A percentile compares a stretch with the other conserved stretches of the same genome.
Conservation (phyloP, 2,888 invertebrate species). For the Clostera curtula region DNA sequence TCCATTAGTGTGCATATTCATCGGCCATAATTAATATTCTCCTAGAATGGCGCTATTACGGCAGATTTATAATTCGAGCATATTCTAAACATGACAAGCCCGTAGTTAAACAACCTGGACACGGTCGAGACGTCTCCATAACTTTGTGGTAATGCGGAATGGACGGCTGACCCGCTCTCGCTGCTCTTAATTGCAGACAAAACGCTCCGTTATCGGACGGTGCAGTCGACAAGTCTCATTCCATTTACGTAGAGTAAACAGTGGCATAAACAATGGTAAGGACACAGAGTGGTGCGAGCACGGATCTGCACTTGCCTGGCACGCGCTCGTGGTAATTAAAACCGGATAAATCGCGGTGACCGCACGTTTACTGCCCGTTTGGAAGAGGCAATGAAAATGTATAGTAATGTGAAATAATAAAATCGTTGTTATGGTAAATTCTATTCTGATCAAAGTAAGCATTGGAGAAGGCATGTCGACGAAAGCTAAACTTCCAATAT, state of each 20-base stretch:
- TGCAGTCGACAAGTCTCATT: constrained; percentile 48
- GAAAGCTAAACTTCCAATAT: no score
- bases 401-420: no score
- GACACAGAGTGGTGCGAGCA: constrained; percentile 36
- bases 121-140: constrained; percentile 55
- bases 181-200: constrained; percentile 68
- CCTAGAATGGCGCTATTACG: constrained; percentile 30
- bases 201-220: constrained; percentile 60
- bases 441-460: no score
- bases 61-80: constrained; percentile 43
- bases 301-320: constrained; percentile 37
- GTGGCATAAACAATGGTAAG: constrained; percentile 53
- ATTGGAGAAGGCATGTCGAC: no score
- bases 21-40: constrained; percentile 35
- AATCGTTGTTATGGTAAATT: no score
- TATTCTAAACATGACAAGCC: constrained; percentile 47
- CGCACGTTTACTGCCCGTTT: constrained; percentile 33
- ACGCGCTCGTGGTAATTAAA: constrained; percentile 35
- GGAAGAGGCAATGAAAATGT: no score
- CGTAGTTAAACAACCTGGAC: constrained; percentile 48
- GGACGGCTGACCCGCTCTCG: constrained; percentile 48
- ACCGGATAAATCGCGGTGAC: constrained; percentile 14
- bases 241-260: constrained; percentile 54
- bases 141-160: constrained; percentile 48
- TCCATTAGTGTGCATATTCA: constrained; percentile 25